Conservation (phyloP, 2,888 invertebrate species). For the Drosophila kambysellisi region DNA sequence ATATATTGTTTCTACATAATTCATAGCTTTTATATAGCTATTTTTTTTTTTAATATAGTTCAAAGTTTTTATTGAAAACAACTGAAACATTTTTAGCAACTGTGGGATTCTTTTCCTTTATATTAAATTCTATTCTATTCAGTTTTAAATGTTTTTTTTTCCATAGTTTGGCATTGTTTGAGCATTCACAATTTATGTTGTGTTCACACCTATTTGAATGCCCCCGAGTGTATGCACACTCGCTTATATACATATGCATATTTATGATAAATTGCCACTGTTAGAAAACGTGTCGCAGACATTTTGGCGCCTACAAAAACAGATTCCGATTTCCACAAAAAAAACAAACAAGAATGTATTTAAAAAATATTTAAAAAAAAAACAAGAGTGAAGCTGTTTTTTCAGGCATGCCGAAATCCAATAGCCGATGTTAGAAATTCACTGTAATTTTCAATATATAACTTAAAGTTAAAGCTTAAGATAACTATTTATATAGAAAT, state of each 20-base stretch:
- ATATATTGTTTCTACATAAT: neutral
- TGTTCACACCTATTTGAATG: neutral
- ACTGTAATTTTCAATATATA: neutral
- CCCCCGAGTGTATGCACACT: neutral
- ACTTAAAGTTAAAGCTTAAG: neutral
- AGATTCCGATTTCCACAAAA: slow-evolving; percentile 30
- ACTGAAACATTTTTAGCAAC: neutral
- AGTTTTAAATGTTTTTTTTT: neutral
- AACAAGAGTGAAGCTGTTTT: neutral
- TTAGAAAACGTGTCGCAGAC: slow-evolving; percentile 72
- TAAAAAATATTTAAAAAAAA: slow-evolving; percentile 8
- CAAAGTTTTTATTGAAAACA: neutral
- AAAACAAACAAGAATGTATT: slow-evolving; percentile 7
- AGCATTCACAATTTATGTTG: neutral
- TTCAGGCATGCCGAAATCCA: neutral
- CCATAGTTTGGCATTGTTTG: neutral
- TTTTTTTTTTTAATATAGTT: neutral
- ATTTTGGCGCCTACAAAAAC: slow-evolving; percentile 68
- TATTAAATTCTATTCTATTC: neutral
- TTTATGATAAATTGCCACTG: slow-evolving; percentile 76
- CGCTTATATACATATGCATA: slow-evolving; percentile 50
- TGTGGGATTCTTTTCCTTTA: neutral
- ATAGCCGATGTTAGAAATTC: neutral
- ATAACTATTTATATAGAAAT: neutral
- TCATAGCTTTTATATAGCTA: neutral